These are phyloP conservation scores for Babylonia areolata DNA, from an alignment of 1,140 invertebrate species.

Conservation along the genomic window DNA sequence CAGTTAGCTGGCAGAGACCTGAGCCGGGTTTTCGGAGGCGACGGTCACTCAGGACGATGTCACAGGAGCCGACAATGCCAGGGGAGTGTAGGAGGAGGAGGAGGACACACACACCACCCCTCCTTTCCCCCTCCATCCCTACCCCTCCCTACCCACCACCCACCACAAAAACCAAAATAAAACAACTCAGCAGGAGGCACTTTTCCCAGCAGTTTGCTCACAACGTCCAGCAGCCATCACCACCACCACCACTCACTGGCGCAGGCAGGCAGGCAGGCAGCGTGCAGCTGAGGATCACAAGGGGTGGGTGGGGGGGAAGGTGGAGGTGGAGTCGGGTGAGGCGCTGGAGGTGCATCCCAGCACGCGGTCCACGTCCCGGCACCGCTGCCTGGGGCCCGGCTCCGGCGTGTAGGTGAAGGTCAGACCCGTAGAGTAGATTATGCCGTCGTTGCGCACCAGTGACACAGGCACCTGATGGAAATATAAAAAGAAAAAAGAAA, in stretches of 20 bases:
- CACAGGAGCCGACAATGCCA: too few species aligned
- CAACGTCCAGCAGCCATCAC: too few species aligned
- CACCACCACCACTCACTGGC: too few species aligned
- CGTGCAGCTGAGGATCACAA: conserved; percentile 42
- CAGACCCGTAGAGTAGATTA: conserved; percentile 98
- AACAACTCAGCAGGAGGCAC: not conserved
- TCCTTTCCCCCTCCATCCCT: not conserved
- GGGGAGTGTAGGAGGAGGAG: too few species aligned
- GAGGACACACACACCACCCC: not conserved
- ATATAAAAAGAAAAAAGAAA: too few species aligned
- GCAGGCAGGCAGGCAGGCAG: not conserved
- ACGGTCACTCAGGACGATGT: too few species aligned
- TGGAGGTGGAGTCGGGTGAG: conserved; percentile 55
- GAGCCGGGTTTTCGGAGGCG: too few species aligned
- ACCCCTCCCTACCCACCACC: not conserved
- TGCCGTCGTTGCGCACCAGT: conserved; percentile 96
- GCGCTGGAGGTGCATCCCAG: conserved; percentile 51
- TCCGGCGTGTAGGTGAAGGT: conserved; percentile 96
- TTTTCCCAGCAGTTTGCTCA: not conserved
- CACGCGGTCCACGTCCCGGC: conserved; percentile 64
- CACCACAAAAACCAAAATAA: too few species aligned
- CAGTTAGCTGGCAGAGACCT: too few species aligned
- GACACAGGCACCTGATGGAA: conserved; percentile 93
- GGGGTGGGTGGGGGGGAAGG: conserved; percentile 31
- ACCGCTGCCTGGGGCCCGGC: conserved; percentile 87